A percentile compares a stretch with the other conserved stretches of the same genome.
Conservation (phyloP, 2,888 invertebrate species). For the Candidula unifasciata region DNA sequence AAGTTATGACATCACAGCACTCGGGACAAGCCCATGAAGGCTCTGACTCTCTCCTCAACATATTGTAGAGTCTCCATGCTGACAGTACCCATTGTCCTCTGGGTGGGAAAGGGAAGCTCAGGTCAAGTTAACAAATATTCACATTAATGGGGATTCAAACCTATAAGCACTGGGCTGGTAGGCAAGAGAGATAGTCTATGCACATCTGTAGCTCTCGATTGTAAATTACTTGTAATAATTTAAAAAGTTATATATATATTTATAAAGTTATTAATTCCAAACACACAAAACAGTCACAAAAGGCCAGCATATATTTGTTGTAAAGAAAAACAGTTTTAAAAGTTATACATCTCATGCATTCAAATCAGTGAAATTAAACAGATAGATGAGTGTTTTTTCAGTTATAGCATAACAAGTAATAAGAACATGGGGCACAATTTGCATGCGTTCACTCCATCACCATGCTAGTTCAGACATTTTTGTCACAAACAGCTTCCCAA, state of each 20-base stretch:
- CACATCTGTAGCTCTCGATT: too few relatives aligned
- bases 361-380: background rate
- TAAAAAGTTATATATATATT: background rate
- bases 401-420: background rate
- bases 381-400: background rate
- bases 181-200: too few relatives aligned
- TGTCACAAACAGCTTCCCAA: background rate
- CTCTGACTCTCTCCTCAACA: too few relatives aligned
- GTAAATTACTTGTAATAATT: background rate
- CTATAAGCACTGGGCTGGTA: too few relatives aligned
- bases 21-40: too few relatives aligned
- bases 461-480: background rate
- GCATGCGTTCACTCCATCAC: background rate
- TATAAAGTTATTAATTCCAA: background rate
- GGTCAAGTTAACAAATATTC: too few relatives aligned
- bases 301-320: background rate
- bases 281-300: background rate
- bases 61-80: too few relatives aligned
- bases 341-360: constrained; percentile 2
- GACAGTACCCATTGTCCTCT: too few relatives aligned
- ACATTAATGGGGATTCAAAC: too few relatives aligned
- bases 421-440: background rate
- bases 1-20: too few relatives aligned
- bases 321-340: too few relatives aligned
- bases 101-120: too few relatives aligned